A percentile compares a stretch with the other conserved stretches of the same genome.
Evolutionary conservation across 2,888 invertebrate species (phyloP).

Genomic region (Tribolium freemani): DNA sequence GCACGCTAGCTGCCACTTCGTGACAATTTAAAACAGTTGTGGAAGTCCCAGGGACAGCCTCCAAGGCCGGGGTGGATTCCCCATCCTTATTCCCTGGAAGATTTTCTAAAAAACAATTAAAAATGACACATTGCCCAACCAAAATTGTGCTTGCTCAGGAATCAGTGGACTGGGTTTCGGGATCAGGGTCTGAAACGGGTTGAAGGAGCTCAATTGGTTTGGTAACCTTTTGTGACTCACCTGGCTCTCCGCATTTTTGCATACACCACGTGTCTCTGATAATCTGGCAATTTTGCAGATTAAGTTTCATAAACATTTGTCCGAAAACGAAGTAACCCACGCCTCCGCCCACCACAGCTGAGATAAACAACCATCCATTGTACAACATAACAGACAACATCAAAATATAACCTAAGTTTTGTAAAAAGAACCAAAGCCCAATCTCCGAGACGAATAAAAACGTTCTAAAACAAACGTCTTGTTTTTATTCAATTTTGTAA

Average conservation of each 20-base stretch:
- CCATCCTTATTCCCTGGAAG: conserved; percentile 52
- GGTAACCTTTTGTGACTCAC: conserved; percentile 61
- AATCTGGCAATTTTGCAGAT: conserved; percentile 69
- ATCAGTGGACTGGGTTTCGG: not conserved
- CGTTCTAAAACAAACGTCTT: conserved; percentile 56
- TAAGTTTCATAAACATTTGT: conserved; percentile 69
- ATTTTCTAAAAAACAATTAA: conserved; percentile 17
- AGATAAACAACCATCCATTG: conserved; percentile 77
- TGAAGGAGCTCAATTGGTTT: not conserved
- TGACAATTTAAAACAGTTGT: conserved; percentile 18
- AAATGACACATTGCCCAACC: not conserved
- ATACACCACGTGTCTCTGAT: conserved; percentile 67
- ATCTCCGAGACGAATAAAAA: conserved; percentile 61
- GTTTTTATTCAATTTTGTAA: not conserved
- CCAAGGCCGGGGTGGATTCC: conserved; percentile 59
- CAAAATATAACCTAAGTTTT: conserved; percentile 76
- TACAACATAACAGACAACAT: conserved; percentile 84
- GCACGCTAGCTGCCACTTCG: conserved; percentile 43
- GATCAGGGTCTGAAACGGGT: conserved; percentile 21
- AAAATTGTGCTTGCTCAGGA: not conserved
- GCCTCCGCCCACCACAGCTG: conserved; percentile 76
- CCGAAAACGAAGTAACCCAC: conserved; percentile 74
- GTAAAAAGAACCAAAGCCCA: conserved; percentile 63
- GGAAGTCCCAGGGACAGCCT: conserved; percentile 46
- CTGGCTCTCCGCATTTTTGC: conserved; percentile 67